phyloP scores from a whole-genome alignment of 2,888 invertebrate genomes.

The Trachelus stipa region DNA sequence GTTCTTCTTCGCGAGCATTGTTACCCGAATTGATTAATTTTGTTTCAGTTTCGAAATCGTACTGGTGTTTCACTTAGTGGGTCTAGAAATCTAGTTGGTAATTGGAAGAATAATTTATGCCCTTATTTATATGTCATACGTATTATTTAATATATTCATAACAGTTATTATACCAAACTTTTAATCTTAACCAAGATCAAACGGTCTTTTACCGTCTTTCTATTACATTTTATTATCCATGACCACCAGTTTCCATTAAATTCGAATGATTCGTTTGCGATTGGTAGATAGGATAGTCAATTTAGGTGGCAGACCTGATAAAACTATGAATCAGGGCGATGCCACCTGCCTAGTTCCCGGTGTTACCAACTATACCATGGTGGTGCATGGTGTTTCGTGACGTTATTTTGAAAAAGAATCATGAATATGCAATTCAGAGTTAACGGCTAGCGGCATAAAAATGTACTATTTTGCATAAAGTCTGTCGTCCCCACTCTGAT shows the following conservation, averaged over 20 bases:
- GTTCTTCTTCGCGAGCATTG: neutral
- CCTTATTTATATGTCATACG: neutral
- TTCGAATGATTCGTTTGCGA: no score
- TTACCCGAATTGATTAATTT: neutral
- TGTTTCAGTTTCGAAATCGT: neutral
- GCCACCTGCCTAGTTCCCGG: slow-evolving; percentile 18
- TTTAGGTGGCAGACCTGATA: slow-evolving; percentile 2
- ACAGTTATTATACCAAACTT: neutral
- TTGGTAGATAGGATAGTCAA: no score
- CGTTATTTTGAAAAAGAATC: slow-evolving; percentile 13
- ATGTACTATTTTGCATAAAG: slow-evolving; percentile 7
- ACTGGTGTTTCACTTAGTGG: neutral
- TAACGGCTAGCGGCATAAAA: slow-evolving; percentile 24
- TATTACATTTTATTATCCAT: no score
- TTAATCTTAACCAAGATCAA: no score
- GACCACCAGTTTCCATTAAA: no score
- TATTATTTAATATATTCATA: neutral
- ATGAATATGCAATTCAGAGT: slow-evolving; percentile 24
- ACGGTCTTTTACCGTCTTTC: no score
- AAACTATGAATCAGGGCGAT: slow-evolving; percentile 20
- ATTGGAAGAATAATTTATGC: neutral
- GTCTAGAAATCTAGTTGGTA: no score
- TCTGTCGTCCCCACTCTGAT: no score
- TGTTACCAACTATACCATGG: neutral
- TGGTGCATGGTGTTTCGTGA: slow-evolving; percentile 6